phyloP scores from a whole-genome alignment of 2,113 vertebrate species.

The Amblyornis subalaris region DNA sequence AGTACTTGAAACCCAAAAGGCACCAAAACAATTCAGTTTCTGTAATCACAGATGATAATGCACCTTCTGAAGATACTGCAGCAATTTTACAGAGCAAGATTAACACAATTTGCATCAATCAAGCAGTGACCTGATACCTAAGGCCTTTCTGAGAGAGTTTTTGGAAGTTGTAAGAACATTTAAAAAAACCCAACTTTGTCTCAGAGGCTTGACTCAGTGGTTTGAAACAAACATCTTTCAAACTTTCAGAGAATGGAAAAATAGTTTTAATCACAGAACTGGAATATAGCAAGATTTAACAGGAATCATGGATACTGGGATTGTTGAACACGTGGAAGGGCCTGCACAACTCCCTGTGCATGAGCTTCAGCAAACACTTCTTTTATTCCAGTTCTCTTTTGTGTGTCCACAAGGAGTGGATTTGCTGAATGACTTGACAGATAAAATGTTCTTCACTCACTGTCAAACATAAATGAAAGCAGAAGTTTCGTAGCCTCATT shows the following conservation, averaged over 20 bases:
- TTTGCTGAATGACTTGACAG: not conserved
- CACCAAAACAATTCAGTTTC: constrained; percentile 8
- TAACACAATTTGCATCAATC: not conserved
- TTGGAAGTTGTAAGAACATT: not conserved
- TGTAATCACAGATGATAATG: not conserved
- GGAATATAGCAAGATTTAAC: not conserved
- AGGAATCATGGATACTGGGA: not conserved
- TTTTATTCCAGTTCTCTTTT: not conserved
- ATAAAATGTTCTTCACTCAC: not conserved
- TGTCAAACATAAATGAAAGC: not conserved
- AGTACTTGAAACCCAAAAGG: constrained; percentile 11
- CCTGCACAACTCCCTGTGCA: not conserved
- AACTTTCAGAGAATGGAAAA: not conserved
- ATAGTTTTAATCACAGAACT: not conserved
- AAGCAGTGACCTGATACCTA: not conserved
- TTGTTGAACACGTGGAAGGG: not conserved
- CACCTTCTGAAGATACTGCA: not conserved
- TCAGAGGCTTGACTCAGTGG: not conserved
- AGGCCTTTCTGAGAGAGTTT: not conserved
- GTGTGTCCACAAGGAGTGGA: not conserved
- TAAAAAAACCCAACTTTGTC: not conserved
- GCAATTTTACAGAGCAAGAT: not conserved
- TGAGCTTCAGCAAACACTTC: not conserved
- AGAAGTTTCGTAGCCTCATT: not conserved
- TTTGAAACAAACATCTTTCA: not conserved